These are phyloP conservation scores for Geotrypetes seraphini DNA, from an alignment of 2,797 vertebrate species.

Conservation along the genomic window DNA sequence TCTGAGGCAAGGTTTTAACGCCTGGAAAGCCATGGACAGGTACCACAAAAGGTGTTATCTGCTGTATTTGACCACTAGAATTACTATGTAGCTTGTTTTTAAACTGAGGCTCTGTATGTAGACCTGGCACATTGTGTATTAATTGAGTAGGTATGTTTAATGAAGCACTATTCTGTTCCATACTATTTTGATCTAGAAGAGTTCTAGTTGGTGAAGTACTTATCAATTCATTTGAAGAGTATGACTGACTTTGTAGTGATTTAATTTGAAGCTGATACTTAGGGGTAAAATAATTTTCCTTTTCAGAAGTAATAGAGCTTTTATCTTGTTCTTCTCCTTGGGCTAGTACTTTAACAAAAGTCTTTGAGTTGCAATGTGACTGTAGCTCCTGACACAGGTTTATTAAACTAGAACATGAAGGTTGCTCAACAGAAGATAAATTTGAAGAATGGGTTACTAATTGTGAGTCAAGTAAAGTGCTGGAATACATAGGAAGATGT, in stretches of 20 bases:
- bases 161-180: slow-evolving; percentile 23
- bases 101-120: slow-evolving; percentile 47
- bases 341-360: slow-evolving; percentile 41
- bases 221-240: slow-evolving; percentile 49
- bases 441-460: slow-evolving; percentile 55
- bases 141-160: slow-evolving; percentile 44
- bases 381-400: slow-evolving; percentile 63
- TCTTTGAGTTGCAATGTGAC: slow-evolving; percentile 53
- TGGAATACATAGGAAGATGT: slow-evolving; percentile 24
- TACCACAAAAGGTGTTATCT: slow-evolving; percentile 57
- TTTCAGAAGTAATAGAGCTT: not conserved
- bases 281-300: slow-evolving; percentile 64
- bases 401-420: slow-evolving; percentile 56
- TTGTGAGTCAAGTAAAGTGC: slow-evolving; percentile 40
- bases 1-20: slow-evolving; percentile 71
- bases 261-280: slow-evolving; percentile 85
- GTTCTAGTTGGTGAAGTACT: slow-evolving; percentile 57
- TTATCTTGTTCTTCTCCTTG: slow-evolving; percentile 42
- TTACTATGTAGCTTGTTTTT: slow-evolving; percentile 44
- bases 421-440: slow-evolving; percentile 49
- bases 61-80: slow-evolving; percentile 25
- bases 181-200: slow-evolving; percentile 52
- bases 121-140: slow-evolving; percentile 50
- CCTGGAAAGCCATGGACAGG: slow-evolving; percentile 55
- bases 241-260: slow-evolving; percentile 56